These are phyloP conservation scores for Drosophila athabasca DNA, from an alignment of 1,140 invertebrate species.

Conservation along the genomic window DNA sequence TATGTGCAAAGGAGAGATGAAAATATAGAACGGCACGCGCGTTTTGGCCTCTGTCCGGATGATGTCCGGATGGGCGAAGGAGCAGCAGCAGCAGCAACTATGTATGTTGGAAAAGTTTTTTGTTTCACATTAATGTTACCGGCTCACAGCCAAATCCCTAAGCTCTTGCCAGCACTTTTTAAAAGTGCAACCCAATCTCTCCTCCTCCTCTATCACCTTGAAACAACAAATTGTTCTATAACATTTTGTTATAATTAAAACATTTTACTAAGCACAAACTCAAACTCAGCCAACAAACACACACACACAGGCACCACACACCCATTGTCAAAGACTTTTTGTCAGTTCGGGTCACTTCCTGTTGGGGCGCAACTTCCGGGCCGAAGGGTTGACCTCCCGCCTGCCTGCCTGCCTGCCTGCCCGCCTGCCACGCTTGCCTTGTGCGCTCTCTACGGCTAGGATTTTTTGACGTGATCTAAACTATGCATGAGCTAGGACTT, in stretches of 20 bases:
- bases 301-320: constrained; percentile 20
- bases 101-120: constrained; percentile 38
- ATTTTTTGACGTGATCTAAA: constrained; percentile 52
- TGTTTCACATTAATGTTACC: constrained; percentile 53
- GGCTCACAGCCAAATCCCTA: background rate
- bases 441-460: background rate
- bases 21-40: constrained; percentile 6
- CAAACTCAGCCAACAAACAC: constrained; percentile 9
- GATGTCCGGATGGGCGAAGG: too few relatives aligned
- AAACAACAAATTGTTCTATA: constrained; percentile 61
- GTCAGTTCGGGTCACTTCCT: constrained; percentile 58
- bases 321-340: constrained; percentile 21
- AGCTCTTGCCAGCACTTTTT: too few relatives aligned
- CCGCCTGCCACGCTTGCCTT: background rate
- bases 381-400: background rate
- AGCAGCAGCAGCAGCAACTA: background rate
- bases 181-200: too few relatives aligned
- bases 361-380: constrained; percentile 65
- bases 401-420: background rate
- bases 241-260: constrained; percentile 77
- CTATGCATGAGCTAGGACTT: background rate
- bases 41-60: background rate
- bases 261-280: constrained; percentile 62
- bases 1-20: background rate
- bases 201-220: constrained; percentile 22